A percentile compares a stretch with the other conserved stretches of the same genome.
Conservation (phyloP, 2,113 vertebrate genomes). For the Erpornis zantholeuca region DNA sequence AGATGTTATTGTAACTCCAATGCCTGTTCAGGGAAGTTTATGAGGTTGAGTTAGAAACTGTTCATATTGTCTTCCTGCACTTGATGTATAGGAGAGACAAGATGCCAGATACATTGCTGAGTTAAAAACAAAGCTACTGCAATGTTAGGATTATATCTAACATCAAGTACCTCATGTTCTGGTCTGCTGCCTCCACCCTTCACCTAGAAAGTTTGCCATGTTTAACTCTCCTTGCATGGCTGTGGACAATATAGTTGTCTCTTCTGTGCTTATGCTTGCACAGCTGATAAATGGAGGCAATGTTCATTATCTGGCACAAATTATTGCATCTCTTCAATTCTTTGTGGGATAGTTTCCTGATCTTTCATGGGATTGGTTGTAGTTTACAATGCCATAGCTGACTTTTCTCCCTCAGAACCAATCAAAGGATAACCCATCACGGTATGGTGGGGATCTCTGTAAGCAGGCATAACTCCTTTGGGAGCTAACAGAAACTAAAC, state of each 20-base stretch:
- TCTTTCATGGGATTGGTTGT: not conserved
- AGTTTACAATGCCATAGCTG: not conserved
- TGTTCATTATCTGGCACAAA: not conserved
- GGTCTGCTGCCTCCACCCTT: not conserved
- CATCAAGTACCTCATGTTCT: not conserved
- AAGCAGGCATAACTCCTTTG: not conserved
- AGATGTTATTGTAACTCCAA: conserved; percentile 59
- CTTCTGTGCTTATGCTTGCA: not conserved
- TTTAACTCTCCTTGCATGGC: not conserved
- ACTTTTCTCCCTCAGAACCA: not conserved
- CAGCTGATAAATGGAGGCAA: not conserved
- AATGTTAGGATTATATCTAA: not conserved
- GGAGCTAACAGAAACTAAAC: not conserved
- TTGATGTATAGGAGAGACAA: conserved; percentile 33
- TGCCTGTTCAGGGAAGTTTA: conserved; percentile 49
- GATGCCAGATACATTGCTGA: not conserved
- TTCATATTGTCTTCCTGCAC: conserved; percentile 48
- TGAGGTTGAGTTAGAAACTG: conserved; percentile 45
- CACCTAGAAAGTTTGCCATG: not conserved
- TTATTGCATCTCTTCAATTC: not conserved
- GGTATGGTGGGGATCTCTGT: not conserved
- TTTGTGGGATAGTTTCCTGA: not conserved
- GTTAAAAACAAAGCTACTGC: conserved; percentile 32
- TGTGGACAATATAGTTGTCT: not conserved
- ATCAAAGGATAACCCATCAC: not conserved